Evolutionary conservation across 2,113 vertebrate genomes (phyloP).

Genomic region (Amphiprion ocellaris): DNA sequence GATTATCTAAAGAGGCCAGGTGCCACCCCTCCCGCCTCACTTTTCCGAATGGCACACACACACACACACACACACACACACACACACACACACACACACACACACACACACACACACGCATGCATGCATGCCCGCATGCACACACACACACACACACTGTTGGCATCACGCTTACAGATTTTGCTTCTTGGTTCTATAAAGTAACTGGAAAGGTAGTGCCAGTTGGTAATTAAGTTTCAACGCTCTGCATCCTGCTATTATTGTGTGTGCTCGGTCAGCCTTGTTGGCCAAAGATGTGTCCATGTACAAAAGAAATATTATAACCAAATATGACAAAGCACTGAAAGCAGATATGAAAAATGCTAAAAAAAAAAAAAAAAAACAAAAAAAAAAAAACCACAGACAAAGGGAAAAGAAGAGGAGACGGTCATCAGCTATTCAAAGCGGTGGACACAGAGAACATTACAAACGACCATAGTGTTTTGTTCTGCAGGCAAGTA

Average conservation of each 20-base stretch:
- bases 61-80: constrained; percentile 15
- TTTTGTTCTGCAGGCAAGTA: constrained; percentile 65
- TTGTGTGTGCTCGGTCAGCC: constrained; percentile 29
- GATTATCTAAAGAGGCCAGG: constrained; percentile 77
- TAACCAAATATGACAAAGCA: constrained; percentile 52
- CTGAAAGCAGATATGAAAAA: neutral
- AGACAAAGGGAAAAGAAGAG: neutral
- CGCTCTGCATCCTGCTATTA: no score
- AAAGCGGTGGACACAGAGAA: constrained; percentile 57
- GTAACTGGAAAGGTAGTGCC: constrained; percentile 34
- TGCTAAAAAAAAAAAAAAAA: neutral
- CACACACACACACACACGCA: constrained; percentile 7
- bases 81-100: constrained; percentile 27
- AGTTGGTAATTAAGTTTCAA: constrained; percentile 36
- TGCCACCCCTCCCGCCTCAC: constrained; percentile 44
- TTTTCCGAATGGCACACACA: constrained; percentile 22
- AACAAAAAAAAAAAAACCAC: constrained; percentile 14
- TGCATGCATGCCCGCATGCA: constrained; percentile 14
- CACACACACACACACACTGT: constrained; percentile 23
- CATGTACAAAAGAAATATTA: constrained; percentile 33
- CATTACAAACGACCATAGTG: constrained; percentile 62
- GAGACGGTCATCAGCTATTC: constrained; percentile 57
- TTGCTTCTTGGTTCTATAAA: constrained; percentile 34
- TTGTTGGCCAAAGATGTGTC: neutral
- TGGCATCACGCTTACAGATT: constrained; percentile 26